Base-by-base conservation (phyloP, 2,113 vertebrate genomes). In the Ophthalmotilapia sp. region DNA sequence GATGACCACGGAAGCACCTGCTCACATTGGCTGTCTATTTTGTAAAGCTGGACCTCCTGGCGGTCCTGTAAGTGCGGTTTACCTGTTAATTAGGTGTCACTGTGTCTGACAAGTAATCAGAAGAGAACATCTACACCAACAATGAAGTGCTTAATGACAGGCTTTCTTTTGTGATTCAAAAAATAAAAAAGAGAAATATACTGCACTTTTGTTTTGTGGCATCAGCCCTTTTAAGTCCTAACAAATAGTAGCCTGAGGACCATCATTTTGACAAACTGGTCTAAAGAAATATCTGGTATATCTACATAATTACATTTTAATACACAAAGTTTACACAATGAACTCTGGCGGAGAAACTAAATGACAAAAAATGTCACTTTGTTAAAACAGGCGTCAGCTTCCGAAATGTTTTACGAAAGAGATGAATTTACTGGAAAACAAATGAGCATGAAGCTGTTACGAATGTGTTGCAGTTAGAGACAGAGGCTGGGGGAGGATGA, bases 31-130 rank as follows among this genome's bases (percentile, higher is more conserved):
- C 47, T 13, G 15, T 81, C 47, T n/a, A 40, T 73, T 88, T 73
- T 85, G 19, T 60, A 19, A 38, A 84, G 45, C 29, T 14, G n/a
- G 49, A 86, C 36, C 62, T 81, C 40, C 10, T 12, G 49, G 49
- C 86, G 53, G 60, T 60, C 79, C 65, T 3, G 42, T 36, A 45
- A 84, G 90, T 60, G 38, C 5, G 2, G 23, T 31, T 77, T 84
- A 84, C 38, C 55, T 56, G 68, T 33, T 89, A 92, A 92, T 90
- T 86, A 90, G 51, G 19, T 33, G 82, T 82, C 77, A 83, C 54
- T 86, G 88, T 6, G 53, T 26, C 33, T 31, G 38, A 82, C 33
- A 60, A 33, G 53, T 36, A 85, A 84, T 40, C 47, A 80, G 7
- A 82, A 86, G 15, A 60, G 19, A 85, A 79, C 49, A 65, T 82